Base-by-base conservation (phyloP, 2,797 vertebrate species). In the Betta splendens region DNA sequence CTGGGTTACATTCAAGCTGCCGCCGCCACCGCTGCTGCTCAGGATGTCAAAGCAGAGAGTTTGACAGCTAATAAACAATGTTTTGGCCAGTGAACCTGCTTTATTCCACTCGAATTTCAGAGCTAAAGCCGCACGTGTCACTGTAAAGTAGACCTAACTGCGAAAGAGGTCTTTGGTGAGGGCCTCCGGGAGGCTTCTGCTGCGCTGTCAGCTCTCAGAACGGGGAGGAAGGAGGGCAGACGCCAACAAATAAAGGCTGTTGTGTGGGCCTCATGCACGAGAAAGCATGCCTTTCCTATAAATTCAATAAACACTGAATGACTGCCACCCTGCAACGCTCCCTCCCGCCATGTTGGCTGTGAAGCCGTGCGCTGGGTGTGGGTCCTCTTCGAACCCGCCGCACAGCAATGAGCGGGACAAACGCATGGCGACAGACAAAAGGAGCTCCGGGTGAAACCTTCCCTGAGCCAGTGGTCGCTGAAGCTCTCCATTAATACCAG, bases 241-340 rank as follows among this genome's bases (percentile, higher is more conserved):
- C 52, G 70, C 23, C 18, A 66, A 79, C 65, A 81, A 76, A 75
- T 66, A 78, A 69, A 76, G 69, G 61, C 59, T 62, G 65, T 73
- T 77, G 70, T 77, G 58, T 77, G 64, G 75, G 71, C 39, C 46
- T 46, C 64, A 55, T 80, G 75, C 84, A 77, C 42, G 32, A 82
- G 58, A 77, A 80, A 79, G 64, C 70, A 79, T 83, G 84, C 70
- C 67, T 79, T 67, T 75, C 69, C 79, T 51, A 62, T 36, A 50
- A 74, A 86, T 72, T 64, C 44, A 82, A 72, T 58, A 68, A 81
- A 73, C 65, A 77, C 43, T 40, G 45, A 49, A 54, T 17, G 22
- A 77, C 75, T 72, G 64, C 52, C 39, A 32, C 64, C 57, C 68
- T 54, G 64, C 76, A 75, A 55, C 63, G 61, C 62, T 75, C n/a